Percentiles rank a stretch among this genome's conserved stretches.
Conservation (phyloP, 2,113 vertebrate species). For the Anas platyrhynchos region DNA sequence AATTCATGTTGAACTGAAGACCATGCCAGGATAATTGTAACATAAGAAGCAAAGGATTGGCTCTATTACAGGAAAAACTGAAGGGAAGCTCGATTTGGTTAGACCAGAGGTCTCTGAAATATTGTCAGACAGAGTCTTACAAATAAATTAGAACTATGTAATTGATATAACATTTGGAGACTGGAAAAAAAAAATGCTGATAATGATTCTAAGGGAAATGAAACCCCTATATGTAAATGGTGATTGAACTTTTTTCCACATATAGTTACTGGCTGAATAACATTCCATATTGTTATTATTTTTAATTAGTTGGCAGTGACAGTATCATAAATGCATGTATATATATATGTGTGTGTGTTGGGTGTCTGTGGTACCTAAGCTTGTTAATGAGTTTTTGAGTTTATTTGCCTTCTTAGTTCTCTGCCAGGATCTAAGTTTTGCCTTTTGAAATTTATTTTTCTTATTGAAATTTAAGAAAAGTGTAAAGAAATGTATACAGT, state of each 20-base stretch:
- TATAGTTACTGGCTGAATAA: background rate
- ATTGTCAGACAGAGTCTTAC: background rate
- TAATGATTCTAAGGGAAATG: background rate
- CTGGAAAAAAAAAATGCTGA: background rate
- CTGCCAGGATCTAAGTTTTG: background rate
- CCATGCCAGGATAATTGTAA: background rate
- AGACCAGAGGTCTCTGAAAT: background rate
- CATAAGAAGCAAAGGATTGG: background rate
- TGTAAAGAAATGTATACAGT: background rate
- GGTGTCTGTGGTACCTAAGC: fast-evolving
- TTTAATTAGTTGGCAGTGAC: background rate
- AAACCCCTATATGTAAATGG: background rate
- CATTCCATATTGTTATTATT: background rate
- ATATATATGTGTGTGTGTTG: too few species aligned
- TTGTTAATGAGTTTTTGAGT: background rate
- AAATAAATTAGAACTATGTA: background rate
- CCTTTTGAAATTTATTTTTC: background rate
- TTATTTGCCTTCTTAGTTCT: background rate
- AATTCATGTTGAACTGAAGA: background rate
- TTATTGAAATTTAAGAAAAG: background rate
- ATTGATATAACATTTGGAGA: background rate
- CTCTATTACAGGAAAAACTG: background rate
- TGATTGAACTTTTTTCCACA: background rate
- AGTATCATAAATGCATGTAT: background rate
- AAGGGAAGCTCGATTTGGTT: background rate